Percentiles rank a stretch among this genome's conserved stretches.
These are phyloP conservation scores for Ivindomyrus marchei DNA, from an alignment of 2,113 vertebrate genomes.

Conservation along the genomic window DNA sequence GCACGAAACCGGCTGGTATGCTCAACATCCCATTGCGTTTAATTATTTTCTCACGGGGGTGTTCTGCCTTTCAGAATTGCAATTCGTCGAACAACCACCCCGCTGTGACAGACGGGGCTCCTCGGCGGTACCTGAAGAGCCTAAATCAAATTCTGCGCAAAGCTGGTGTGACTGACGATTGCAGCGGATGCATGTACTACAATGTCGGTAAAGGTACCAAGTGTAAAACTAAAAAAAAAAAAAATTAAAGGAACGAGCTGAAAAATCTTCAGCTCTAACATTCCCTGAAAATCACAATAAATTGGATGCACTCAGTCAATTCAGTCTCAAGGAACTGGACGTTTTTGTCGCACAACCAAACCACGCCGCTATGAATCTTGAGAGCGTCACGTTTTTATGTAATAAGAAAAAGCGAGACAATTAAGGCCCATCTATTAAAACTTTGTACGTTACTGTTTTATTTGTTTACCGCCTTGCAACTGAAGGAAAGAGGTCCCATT, in stretches of 20 bases:
- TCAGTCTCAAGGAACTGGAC: background rate
- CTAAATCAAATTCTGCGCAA: background rate
- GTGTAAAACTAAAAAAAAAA: background rate
- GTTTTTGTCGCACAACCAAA: background rate
- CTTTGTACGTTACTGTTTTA: background rate
- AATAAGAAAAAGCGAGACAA: background rate
- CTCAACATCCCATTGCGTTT: background rate
- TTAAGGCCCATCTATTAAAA: background rate
- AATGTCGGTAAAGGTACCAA: background rate
- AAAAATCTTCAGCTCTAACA: background rate
- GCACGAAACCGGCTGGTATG: background rate
- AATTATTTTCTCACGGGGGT: slow-evolving; percentile 35
- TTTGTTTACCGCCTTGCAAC: background rate
- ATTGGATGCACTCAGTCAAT: background rate
- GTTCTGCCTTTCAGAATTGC: slow-evolving; percentile 16
- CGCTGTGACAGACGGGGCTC: slow-evolving; percentile 11
- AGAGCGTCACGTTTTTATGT: background rate
- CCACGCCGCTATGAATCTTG: background rate
- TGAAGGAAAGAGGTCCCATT: background rate
- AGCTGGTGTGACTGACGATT: background rate
- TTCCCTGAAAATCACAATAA: background rate
- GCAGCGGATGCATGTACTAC: background rate
- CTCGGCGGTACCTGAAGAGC: background rate
- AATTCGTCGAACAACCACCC: slow-evolving; percentile 8
- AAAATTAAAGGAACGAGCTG: background rate